phyloP scores from a whole-genome alignment of 2,797 vertebrate species.

The Gymnodraco acuticeps region DNA sequence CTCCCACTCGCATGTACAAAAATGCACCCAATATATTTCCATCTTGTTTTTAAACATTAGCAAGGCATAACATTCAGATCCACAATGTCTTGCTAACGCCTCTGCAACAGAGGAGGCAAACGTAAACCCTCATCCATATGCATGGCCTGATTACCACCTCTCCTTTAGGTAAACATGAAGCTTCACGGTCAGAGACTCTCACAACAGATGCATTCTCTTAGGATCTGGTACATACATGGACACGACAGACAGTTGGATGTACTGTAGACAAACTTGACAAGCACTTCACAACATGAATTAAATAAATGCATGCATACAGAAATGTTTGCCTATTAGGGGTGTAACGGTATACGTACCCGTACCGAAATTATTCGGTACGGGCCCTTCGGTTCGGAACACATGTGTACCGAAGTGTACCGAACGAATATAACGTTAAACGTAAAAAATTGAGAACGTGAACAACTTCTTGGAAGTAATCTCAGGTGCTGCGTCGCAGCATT shows the following conservation, averaged over 20 bases:
- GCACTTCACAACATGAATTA: not conserved
- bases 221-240: constrained; percentile 1
- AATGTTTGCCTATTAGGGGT: not conserved
- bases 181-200: constrained; percentile 15
- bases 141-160: constrained; percentile 52
- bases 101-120: constrained; percentile 49
- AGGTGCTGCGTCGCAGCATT: too few relatives aligned
- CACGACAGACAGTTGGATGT: constrained; percentile 2
- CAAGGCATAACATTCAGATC: constrained; percentile 22
- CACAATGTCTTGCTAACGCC: constrained; percentile 44
- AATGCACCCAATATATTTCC: constrained; percentile 16
- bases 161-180: constrained; percentile 57
- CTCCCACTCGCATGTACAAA: constrained; percentile 12
- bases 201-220: constrained; percentile 25
- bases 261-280: not conserved
- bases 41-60: constrained; percentile 14
- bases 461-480: too few relatives aligned
- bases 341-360: too few relatives aligned
- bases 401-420: too few relatives aligned
- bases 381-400: too few relatives aligned
- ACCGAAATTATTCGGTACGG: too few relatives aligned
- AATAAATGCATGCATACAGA: not conserved
- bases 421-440: too few relatives aligned
- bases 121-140: constrained; percentile 59
- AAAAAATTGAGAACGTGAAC: too few relatives aligned